These are phyloP conservation scores for Parus major DNA, from an alignment of 2,113 vertebrate species.

Conservation along the genomic window DNA sequence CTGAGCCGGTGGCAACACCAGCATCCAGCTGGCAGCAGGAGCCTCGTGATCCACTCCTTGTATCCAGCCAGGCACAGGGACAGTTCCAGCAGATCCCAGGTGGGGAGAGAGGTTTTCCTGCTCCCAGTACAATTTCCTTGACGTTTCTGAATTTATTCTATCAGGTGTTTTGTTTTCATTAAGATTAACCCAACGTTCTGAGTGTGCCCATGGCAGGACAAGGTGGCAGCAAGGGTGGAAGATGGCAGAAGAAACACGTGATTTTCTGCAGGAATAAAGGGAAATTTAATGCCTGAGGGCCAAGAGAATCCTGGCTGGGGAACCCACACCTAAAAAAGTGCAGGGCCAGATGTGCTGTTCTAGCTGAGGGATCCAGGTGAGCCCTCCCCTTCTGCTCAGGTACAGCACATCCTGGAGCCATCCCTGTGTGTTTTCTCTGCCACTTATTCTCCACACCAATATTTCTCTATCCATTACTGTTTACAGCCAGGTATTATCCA, in stretches of 20 bases:
- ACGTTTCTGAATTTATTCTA: not conserved
- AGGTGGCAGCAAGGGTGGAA: not conserved
- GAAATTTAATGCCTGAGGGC: not conserved
- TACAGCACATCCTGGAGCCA: not conserved
- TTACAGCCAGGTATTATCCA: not conserved
- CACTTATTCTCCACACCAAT: not conserved
- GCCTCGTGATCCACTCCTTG: not conserved
- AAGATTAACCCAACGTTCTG: rapidly evolving
- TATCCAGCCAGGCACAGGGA: not conserved
- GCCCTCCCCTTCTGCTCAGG: not conserved
- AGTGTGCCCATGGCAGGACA: rapidly evolving
- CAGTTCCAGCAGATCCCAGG: not conserved
- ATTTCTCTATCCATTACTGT: not conserved
- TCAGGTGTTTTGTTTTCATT: not conserved
- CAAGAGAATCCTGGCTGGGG: too few relatives aligned
- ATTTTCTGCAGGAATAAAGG: not conserved
- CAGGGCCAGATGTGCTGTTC: not conserved
- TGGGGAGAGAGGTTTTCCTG: not conserved
- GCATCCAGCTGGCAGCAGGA: constrained; percentile 42
- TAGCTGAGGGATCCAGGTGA: not conserved
- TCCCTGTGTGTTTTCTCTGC: not conserved
- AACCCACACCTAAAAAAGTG: rapidly evolving
- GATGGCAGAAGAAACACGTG: rapidly evolving
- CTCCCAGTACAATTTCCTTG: not conserved
- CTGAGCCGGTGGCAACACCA: constrained; percentile 29